These are phyloP conservation scores for Ctena decussata DNA, from an alignment of 2,888 invertebrate species.

Conservation along the genomic window DNA sequence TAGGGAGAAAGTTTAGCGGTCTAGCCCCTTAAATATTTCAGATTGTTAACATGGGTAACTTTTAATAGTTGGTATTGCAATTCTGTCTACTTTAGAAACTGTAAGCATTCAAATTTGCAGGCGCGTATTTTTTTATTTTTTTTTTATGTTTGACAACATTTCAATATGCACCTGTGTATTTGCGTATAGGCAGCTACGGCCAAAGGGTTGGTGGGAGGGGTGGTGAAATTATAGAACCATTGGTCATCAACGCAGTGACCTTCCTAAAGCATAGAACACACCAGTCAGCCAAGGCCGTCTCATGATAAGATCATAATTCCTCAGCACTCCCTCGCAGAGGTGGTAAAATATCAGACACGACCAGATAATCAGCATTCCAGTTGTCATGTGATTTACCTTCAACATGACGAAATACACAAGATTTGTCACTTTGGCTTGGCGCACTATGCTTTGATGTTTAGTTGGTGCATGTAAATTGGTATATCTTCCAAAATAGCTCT, in stretches of 20 bases:
- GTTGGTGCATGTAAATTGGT: background rate
- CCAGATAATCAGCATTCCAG: background rate
- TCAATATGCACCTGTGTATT: too few relatives aligned
- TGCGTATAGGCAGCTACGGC: too few relatives aligned
- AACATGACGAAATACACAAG: background rate
- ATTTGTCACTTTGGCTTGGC: conserved; percentile 1
- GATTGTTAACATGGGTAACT: too few relatives aligned
- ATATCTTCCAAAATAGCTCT: background rate
- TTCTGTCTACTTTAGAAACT: too few relatives aligned
- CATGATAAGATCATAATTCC: background rate
- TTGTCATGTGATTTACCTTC: conserved; percentile 6
- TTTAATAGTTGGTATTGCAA: too few relatives aligned
- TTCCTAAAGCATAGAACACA: background rate
- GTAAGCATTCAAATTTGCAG: too few relatives aligned
- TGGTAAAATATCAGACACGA: background rate
- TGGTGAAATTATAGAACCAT: too few relatives aligned
- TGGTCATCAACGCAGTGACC: background rate
- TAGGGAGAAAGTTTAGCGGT: too few relatives aligned
- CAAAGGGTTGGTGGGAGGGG: too few relatives aligned
- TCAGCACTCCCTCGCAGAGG: background rate
- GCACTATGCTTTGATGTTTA: background rate
- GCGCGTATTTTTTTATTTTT: too few relatives aligned
- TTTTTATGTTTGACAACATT: too few relatives aligned
- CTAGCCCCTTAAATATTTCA: too few relatives aligned
- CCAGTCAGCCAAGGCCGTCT: background rate